Conservation (phyloP, 2,113 vertebrate species). For the Pollachius pollachius region DNA sequence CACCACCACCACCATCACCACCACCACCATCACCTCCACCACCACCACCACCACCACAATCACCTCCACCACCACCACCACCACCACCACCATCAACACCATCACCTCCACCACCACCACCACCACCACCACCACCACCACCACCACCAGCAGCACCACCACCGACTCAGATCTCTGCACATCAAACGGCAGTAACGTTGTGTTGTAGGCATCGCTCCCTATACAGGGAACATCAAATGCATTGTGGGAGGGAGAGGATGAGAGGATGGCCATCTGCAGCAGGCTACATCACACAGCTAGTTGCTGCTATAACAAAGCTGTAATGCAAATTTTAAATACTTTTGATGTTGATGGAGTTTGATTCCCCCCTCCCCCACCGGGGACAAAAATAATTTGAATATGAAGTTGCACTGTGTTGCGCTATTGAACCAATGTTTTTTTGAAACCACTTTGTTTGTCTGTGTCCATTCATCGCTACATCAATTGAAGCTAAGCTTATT, state of each 20-base stretch:
- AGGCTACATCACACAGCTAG: conserved; percentile 56
- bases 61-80: conserved; percentile 13
- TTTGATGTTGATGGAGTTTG: no score
- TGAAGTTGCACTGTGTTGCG: no score
- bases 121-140: background rate
- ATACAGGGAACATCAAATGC: conserved; percentile 62
- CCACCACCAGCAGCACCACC: conserved; percentile 22
- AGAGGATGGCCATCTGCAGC: background rate
- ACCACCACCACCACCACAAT: background rate
- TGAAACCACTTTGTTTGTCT: no score
- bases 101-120: no score
- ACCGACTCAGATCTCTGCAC: conserved; percentile 62
- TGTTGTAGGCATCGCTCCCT: conserved; percentile 36
- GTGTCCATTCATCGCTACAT: no score
- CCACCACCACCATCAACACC: background rate
- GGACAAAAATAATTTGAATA: no score
- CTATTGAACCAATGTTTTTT: no score
- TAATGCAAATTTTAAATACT: no score
- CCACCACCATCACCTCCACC: conserved; percentile 23
- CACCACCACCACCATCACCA: background rate
- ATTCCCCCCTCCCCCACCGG: no score
- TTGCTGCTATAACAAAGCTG: no score
- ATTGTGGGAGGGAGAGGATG: conserved; percentile 15
- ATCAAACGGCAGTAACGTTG: conserved; percentile 60
- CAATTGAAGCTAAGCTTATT: no score